Base-by-base conservation (phyloP, 2,888 invertebrate genomes). In the Erebia epiphron region DNA sequence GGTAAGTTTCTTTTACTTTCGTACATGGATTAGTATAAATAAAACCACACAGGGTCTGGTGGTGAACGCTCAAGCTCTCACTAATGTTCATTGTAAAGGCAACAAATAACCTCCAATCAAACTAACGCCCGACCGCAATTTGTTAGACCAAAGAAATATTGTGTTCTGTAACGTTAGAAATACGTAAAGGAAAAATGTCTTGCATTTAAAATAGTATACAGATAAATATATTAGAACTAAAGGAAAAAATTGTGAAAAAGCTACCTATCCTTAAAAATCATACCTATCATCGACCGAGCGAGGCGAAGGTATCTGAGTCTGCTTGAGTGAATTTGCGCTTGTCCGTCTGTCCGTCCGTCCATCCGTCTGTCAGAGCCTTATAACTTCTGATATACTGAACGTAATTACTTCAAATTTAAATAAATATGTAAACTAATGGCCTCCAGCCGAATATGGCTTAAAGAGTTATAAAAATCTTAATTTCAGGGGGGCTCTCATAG, bases 91-190 rank as follows among this genome's bases (percentile, higher is more conserved):
- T 90, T 91, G 91, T 89, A 91, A 88, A 90, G 85, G 90, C 87
- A 92, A 91, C 92, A 92, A 92, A 92, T 87, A 89, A 84, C 90
- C 84, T 83, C 84, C 87, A 90, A 92, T 92, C 92, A 91, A 90
- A 90, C 89, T 89, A 89, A 90, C 89, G 88, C 87, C 83, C 89
- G 84, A 88, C 90, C 90, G 87, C 90, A 83, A 91, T 92, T 92
- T 89, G 87, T 92, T 87, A 86, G 80, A 80, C 83, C 80, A 81
- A 85, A 91, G 91, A 92, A 86, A 89, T 89, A 91, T 90, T 82
- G 87, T 85, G 83, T 85, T 86, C 82, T 84, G 86, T 84, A 86
- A 82, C 83, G 80, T 76, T 79, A 78, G 79, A 79, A 79, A 79
- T 78, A 83, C 82, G 82, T 81, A 82, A 82, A 79, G 80, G 68